Evolutionary conservation across 2,113 vertebrate species (phyloP).

Genomic region (Platysteira castanea): DNA sequence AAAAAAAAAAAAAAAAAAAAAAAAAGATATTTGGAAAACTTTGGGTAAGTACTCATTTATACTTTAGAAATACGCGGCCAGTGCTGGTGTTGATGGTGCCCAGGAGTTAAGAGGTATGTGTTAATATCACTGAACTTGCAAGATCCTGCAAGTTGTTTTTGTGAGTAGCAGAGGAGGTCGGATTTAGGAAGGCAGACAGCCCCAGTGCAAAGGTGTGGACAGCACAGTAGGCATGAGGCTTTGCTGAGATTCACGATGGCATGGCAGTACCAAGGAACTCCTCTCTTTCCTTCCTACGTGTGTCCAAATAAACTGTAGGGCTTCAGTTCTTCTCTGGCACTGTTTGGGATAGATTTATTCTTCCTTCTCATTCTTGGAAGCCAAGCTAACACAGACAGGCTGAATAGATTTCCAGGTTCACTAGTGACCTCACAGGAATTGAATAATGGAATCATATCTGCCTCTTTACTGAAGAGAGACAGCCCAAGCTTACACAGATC

Average conservation of each 20-base stretch:
- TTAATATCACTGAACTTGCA: neutral
- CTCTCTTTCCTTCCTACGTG: neutral
- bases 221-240: neutral
- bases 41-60: neutral
- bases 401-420: constrained; percentile 49
- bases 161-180: neutral
- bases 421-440: constrained; percentile 62
- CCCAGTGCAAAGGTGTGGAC: rapidly evolving
- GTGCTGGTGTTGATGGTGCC: neutral
- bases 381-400: constrained; percentile 25
- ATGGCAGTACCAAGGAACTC: neutral
- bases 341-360: neutral
- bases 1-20: neutral
- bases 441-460: constrained; percentile 57
- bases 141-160: neutral
- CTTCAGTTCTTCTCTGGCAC: neutral
- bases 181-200: neutral
- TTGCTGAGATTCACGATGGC: rapidly evolving
- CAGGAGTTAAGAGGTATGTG: neutral
- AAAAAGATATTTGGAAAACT: neutral
- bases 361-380: neutral
- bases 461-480: neutral
- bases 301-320: neutral
- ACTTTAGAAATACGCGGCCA: neutral
- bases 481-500: constrained; percentile 25